Base-by-base conservation (phyloP, 2,797 vertebrate genomes). In the Loris lydekkerianus region DNA sequence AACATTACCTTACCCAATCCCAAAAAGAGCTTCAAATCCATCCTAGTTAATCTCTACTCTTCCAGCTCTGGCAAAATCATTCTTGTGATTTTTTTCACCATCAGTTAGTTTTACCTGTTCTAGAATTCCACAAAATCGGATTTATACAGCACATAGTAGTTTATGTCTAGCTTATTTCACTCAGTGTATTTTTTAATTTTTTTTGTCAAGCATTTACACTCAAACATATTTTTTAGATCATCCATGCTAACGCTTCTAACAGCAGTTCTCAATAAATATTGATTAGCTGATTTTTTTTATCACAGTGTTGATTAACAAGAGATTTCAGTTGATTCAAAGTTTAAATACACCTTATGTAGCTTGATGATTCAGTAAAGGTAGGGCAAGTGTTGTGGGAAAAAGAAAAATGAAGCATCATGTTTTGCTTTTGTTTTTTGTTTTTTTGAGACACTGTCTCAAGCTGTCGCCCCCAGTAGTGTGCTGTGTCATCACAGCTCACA, bases 211-310 rank as follows among this genome's bases (percentile, higher is more conserved):
- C 49, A 53, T 53, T 53, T 15, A 53, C 14, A 53, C 49, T 1
- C 49, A 53, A 53, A 14, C 49, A 3, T 60, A 21, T 69, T 95
- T 94, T 91, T 80, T 70, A 88, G 49, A 63, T 61, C 58, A 88
- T 73, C 21, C 23, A n/a, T 21, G 40, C 88, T 73, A 25, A 67
- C 63, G 49, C 6, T 27, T 61, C 3, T 58, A n/a, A 88, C 15
- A n/a, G 53, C 70, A 72, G 40, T 88, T 96, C 61, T 94, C 72
- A 93, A 77, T 90, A 91, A 87, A 78, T 87, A 92, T 2, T 92
- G 93, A 97, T 94, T 83, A 86, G 65, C 56, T 95, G 73, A 89
- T 90, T 94, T 91, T 93, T 7, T 93, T 7, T 89, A 75, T 75
- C 83, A 14, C 34, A 56, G 20, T 75, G 29, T 85, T 81, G 17